Base-by-base conservation (phyloP, 30 jellyfish, hydroid and myxozoan genomes). In the Hydractinia symbiolongicarpus region DNA sequence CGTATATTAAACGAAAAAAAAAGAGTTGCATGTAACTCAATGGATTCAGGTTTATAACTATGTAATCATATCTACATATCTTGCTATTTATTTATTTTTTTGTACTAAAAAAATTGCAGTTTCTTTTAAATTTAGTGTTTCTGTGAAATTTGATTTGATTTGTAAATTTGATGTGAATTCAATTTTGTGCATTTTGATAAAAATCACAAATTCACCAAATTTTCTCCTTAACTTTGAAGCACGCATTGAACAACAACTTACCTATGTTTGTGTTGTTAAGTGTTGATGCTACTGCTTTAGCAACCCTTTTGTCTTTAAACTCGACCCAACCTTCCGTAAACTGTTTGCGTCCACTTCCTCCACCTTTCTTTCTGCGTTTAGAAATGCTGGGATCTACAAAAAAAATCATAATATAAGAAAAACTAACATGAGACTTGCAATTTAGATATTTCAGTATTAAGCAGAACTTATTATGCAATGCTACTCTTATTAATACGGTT, bases 251-350 rank as follows among this genome's bases (percentile, higher is more conserved):
- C 16, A n/a, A 6, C 2, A n/a, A 49, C 81, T 5, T 79, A 85
- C 97, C 97, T 61, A 91, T 68, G 8, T 66, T 79, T 70, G 95
- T 85, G 54, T 87, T 86, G 67, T 91, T 91, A 44, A 91, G 76
- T 11, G 95, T 58, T 73, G 76, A 71, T 7, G 96, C 97, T 30
- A 91, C 96, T 55, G 96, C 83, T 83, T 83, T 91, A 15, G 97
- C 97, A 67, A 91, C 77, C 53, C 68, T 83, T 61, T 79, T 91
- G 61, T 91, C 97, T 54, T 86, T 86, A 67, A 86, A 91, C 61
- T 91, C 97, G 50, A 91, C 85, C 97, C 97, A 91, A 11, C 97
- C 97, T 83, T 91, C 97, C 15, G 97, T 91, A 57, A 86, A 91
- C 71, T 56, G 89, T 76, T 91, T 86, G 50, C 84, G 69, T 5